phyloP scores from a whole-genome alignment of 2,888 invertebrate genomes.

The Ecliptopera silaceata region DNA sequence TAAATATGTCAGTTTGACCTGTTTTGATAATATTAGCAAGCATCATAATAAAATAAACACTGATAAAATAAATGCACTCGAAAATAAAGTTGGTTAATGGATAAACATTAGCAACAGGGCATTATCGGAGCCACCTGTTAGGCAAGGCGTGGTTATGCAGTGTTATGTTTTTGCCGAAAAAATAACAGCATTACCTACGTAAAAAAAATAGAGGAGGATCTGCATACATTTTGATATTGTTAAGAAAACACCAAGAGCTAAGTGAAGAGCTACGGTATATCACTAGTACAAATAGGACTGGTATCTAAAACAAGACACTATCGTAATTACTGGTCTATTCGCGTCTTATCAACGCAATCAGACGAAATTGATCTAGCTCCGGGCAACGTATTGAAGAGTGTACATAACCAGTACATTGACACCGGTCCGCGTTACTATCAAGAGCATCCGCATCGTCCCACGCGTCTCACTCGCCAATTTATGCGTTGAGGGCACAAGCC shows the following conservation, averaged over 20 bases:
- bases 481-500: constrained; percentile 52
- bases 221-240: too few relatives aligned
- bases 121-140: constrained; percentile 14
- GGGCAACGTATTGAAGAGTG: constrained; percentile 6
- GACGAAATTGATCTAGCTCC: constrained; percentile 10
- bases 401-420: constrained; percentile 61
- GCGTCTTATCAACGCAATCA: constrained; percentile 13
- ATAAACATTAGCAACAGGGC: constrained; percentile 17
- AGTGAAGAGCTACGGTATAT: not conserved
- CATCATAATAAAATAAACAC: not conserved
- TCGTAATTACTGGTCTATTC: not conserved
- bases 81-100: constrained; percentile 11
- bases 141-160: not conserved
- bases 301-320: not conserved
- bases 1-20: not conserved
- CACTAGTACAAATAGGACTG: not conserved
- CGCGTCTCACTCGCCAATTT: constrained; percentile 68
- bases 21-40: not conserved
- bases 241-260: not conserved
- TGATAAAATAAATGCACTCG: constrained; percentile 11
- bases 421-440: constrained; percentile 58
- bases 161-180: too few relatives aligned
- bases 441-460: constrained; percentile 68
- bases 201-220: too few relatives aligned
- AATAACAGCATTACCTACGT: too few relatives aligned